phyloP scores from a whole-genome alignment of 2,888 invertebrate genomes.

The Cantharis flavilabris region DNA sequence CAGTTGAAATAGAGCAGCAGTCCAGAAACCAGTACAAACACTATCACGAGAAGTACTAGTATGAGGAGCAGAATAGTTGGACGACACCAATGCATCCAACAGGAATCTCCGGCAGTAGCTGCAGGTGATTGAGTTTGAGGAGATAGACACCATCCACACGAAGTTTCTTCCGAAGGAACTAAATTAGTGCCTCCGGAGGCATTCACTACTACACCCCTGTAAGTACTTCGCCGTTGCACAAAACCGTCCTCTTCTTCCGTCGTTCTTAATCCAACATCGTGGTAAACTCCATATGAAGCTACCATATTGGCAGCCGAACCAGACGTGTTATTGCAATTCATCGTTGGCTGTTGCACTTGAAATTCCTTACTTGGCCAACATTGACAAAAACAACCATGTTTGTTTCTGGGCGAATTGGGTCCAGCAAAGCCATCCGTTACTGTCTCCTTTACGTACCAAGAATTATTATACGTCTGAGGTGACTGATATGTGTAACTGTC shows the following conservation, averaged over 20 bases:
- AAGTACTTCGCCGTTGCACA: constrained; percentile 42
- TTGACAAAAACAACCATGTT: constrained; percentile 29
- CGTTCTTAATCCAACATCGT: constrained; percentile 42
- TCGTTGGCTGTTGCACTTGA: constrained; percentile 20
- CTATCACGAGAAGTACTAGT: constrained; percentile 61
- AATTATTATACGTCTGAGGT: constrained; percentile 47
- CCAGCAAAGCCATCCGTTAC: constrained; percentile 31
- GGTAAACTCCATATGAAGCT: constrained; percentile 56
- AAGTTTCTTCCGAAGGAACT: constrained; percentile 28
- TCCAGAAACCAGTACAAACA: constrained; percentile 64
- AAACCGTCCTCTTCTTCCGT: constrained; percentile 51
- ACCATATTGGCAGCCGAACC: constrained; percentile 45
- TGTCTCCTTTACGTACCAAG: constrained; percentile 47
- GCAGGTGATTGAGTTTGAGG: constrained; percentile 35
- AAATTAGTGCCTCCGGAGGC: constrained; percentile 47
- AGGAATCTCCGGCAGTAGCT: constrained; percentile 40
- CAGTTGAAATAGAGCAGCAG: constrained; percentile 65
- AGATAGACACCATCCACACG: constrained; percentile 46
- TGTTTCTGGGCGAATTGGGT: constrained; percentile 18
- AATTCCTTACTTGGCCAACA: constrained; percentile 32
- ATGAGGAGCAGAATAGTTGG: constrained; percentile 62
- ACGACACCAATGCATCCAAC: constrained; percentile 60
- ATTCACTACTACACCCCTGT: constrained; percentile 52
- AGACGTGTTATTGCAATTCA: constrained; percentile 18
- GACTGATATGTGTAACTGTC: constrained; percentile 34